A percentile compares a stretch with the other conserved stretches of the same genome.
phyloP scores from a whole-genome alignment of 2,888 invertebrate genomes.

The Hyposoter dolosus region DNA sequence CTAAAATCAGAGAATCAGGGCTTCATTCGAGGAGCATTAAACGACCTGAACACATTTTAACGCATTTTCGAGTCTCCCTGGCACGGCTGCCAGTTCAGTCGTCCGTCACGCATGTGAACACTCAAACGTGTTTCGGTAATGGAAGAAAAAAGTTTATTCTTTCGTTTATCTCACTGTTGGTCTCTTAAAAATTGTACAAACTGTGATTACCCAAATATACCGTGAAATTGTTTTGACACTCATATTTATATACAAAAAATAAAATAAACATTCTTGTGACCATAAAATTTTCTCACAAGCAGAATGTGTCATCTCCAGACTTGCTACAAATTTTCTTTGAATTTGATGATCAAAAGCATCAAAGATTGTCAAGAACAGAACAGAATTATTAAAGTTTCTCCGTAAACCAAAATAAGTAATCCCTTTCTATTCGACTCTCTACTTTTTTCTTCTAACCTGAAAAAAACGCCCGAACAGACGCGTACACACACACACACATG shows the following conservation, averaged over 20 bases:
- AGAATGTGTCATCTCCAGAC: background rate
- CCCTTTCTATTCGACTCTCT: background rate
- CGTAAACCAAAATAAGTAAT: background rate
- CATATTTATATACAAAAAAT: background rate
- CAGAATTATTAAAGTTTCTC: background rate
- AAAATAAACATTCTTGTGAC: background rate
- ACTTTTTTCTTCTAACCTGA: background rate
- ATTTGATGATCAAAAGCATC: background rate
- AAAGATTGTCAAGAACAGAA: background rate
- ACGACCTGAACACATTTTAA: slow-evolving; percentile 47
- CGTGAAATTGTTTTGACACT: slow-evolving; percentile 31
- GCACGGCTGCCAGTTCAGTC: background rate
- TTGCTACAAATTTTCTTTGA: background rate
- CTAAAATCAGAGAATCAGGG: slow-evolving; percentile 16
- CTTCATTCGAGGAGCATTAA: slow-evolving; percentile 46
- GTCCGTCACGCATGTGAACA: slow-evolving; percentile 32
- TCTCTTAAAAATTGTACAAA: slow-evolving; percentile 6
- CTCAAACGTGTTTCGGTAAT: slow-evolving; percentile 19
- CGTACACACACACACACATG: background rate
- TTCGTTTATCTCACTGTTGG: slow-evolving; percentile 24
- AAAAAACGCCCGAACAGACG: too few species aligned
- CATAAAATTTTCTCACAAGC: background rate
- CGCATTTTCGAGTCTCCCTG: slow-evolving; percentile 15
- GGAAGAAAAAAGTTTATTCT: slow-evolving; percentile 26
- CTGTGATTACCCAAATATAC: slow-evolving; percentile 7